A percentile compares a stretch with the other conserved stretches of the same genome.
phyloP scores from a whole-genome alignment of 1,140 invertebrate species.

The Temnothorax curvispinosus region DNA sequence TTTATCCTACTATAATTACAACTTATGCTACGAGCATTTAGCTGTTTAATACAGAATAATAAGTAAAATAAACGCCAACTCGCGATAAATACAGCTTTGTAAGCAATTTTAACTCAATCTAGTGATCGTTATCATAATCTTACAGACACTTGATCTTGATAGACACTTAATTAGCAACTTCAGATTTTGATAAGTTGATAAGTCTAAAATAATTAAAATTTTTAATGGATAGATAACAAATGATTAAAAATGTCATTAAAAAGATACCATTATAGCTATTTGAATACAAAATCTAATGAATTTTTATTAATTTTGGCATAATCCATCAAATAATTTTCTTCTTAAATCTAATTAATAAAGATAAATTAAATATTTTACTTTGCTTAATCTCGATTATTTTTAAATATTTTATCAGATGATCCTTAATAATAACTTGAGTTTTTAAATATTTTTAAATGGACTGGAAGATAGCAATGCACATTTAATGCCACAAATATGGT shows the following conservation, averaged over 20 bases:
- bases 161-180: not conserved
- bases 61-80: not conserved
- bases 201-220: not conserved
- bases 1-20: not conserved
- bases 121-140: not conserved
- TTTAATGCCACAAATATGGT: not conserved
- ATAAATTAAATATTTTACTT: not conserved
- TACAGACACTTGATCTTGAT: not conserved
- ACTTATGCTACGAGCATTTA: not conserved
- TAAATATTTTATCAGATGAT: not conserved
- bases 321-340: not conserved
- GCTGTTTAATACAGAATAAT: not conserved
- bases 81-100: not conserved
- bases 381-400: no score
- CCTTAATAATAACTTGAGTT: not conserved
- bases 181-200: constrained; percentile 14
- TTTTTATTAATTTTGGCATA: not conserved
- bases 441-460: not conserved
- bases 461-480: not conserved
- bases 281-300: not conserved
- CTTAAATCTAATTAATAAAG: not conserved
- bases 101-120: not conserved
- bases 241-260: not conserved
- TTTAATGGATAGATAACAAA: not conserved
- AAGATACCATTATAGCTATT: not conserved